Conservation (phyloP, 1,140 invertebrate genomes). For the Saxidomus purpurata region DNA sequence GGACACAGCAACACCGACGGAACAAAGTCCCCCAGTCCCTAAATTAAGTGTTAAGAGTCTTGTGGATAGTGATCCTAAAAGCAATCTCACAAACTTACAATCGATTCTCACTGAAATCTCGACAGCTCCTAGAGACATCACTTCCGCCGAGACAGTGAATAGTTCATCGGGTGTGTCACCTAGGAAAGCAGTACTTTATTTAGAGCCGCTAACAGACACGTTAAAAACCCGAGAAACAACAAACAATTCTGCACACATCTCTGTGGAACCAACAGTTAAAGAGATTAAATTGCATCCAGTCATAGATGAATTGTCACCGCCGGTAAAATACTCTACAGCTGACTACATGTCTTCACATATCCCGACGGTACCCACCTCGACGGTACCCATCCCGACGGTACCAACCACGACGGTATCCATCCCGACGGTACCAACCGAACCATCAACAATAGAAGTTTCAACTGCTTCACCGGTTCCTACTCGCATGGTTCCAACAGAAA, state of each 20-base stretch:
- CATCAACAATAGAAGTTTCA: too few species aligned
- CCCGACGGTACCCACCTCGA: not conserved
- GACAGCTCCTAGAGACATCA: not conserved
- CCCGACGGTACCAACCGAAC: not conserved
- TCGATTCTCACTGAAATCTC: not conserved
- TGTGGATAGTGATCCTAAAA: not conserved
- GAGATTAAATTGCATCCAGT: not conserved
- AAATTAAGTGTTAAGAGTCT: conserved; percentile 32
- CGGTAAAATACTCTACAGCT: not conserved
- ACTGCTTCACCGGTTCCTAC: not conserved
- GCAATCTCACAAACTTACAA: not conserved
- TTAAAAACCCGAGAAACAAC: not conserved
- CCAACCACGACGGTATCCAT: not conserved
- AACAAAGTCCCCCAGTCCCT: not conserved
- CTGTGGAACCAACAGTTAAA: not conserved
- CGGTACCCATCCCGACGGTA: not conserved
- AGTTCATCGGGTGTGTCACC: not conserved
- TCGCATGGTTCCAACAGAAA: not conserved
- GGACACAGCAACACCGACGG: not conserved
- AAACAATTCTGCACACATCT: not conserved
- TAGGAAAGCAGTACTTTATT: not conserved
- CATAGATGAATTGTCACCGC: not conserved
- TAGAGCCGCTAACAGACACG: not conserved
- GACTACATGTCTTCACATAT: not conserved
- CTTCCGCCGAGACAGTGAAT: not conserved